phyloP scores from a whole-genome alignment of 2,888 invertebrate genomes.

The Papilio gigon region DNA sequence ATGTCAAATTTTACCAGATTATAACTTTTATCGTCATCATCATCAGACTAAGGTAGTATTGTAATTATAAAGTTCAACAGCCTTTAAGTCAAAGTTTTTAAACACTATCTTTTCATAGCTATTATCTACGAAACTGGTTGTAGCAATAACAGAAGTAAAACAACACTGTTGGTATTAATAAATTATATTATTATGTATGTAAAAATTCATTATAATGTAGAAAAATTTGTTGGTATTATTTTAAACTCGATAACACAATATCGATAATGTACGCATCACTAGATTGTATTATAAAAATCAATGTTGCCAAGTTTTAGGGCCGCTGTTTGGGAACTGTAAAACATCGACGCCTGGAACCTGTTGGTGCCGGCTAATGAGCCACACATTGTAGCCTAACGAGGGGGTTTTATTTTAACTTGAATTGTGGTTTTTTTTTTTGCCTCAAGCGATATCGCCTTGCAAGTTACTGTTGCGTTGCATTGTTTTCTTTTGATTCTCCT shows the following conservation, averaged over 20 bases:
- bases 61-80: no score
- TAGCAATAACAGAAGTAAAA: no score
- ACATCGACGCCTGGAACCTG: conserved; percentile 52
- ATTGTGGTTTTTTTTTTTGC: conserved; percentile 7
- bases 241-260: conserved; percentile 6
- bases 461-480: not conserved
- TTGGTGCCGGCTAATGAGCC: conserved; percentile 45
- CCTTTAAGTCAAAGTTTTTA: no score
- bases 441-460: conserved; percentile 5
- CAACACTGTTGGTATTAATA: no score
- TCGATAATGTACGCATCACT: conserved; percentile 6
- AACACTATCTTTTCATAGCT: no score
- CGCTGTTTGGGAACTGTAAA: conserved; percentile 70
- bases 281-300: conserved; percentile 47
- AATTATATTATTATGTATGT: no score
- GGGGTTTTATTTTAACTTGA: conserved; percentile 33
- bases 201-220: no score
- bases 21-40: no score
- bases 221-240: no score
- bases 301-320: conserved; percentile 60
- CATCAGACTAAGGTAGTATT: no score
- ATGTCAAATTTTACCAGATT: no score
- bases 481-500: not conserved
- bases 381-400: conserved; percentile 44
- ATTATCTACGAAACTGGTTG: no score